Evolutionary conservation across 2,888 invertebrate species (phyloP).

Genomic region (Crematogaster levior): DNA sequence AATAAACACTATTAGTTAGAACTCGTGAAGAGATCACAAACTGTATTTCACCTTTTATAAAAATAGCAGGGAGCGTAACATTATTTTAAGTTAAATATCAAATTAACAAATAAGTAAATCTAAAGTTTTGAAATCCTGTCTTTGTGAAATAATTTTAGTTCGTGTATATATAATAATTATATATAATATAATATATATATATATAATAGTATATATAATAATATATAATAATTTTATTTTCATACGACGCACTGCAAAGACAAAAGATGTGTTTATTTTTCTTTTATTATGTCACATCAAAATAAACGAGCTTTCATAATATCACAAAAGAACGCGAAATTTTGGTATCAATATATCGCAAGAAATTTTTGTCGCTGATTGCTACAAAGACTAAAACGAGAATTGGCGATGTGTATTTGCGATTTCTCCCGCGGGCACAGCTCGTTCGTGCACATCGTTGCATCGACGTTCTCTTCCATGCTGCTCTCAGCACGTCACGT

Average conservation of each 20-base stretch:
- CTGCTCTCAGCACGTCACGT: constrained; percentile 69
- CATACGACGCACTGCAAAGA: background rate
- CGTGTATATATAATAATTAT: no score
- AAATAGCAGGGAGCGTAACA: background rate
- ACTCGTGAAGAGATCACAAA: background rate
- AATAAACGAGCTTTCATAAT: constrained; percentile 23
- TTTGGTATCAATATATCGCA: background rate
- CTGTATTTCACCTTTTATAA: background rate
- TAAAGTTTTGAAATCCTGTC: background rate
- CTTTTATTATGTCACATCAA: background rate
- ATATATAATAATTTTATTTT: no score
- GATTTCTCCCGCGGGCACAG: constrained; percentile 43
- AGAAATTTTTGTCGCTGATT: constrained; percentile 47
- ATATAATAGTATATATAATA: no score
- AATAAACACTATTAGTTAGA: background rate
- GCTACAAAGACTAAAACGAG: constrained; percentile 35
- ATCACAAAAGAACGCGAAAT: constrained; percentile 11
- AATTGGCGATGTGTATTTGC: constrained; percentile 10
- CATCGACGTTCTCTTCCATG: constrained; percentile 31
- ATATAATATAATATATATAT: no score
- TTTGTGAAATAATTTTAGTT: no score
- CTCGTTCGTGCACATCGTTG: constrained; percentile 20
- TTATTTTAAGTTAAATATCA: background rate
- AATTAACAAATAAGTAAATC: background rate
- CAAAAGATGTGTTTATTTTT: background rate